Evolutionary conservation across 2,113 vertebrate genomes (phyloP).

Genomic region (Leiothrix lutea): DNA sequence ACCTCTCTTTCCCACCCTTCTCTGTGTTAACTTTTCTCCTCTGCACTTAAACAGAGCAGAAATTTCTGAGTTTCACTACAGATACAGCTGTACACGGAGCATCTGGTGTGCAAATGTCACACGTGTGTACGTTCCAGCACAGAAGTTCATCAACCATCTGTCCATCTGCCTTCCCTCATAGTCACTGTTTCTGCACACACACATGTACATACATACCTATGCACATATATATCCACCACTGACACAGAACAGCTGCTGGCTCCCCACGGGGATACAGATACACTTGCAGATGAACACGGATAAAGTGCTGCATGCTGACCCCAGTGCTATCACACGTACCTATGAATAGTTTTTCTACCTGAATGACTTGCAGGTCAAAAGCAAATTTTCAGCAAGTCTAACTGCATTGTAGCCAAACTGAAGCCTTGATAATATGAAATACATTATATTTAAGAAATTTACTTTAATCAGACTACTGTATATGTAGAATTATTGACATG

Average conservation of each 20-base stretch:
- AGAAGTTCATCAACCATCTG: not conserved
- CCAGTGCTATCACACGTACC: accelerated
- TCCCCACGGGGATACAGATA: not conserved
- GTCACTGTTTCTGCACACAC: not conserved
- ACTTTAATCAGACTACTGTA: not conserved
- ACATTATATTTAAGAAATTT: not conserved
- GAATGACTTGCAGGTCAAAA: not conserved
- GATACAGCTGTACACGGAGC: not conserved
- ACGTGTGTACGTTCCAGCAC: not conserved
- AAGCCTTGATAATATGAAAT: not conserved
- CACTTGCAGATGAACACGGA: not conserved
- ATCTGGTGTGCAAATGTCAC: constrained; percentile 5
- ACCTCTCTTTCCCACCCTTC: not conserved
- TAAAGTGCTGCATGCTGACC: accelerated
- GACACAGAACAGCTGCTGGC: not conserved
- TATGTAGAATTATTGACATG: not conserved
- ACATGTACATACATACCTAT: accelerated
- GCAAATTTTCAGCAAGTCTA: not conserved
- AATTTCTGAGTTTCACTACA: not conserved
- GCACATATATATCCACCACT: not conserved
- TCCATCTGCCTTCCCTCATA: not conserved
- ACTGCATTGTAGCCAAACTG: not conserved
- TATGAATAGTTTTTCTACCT: not conserved
- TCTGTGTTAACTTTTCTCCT: not conserved
- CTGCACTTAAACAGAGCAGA: not conserved